Conservation (phyloP, 2,888 invertebrate genomes). For the Calliopum simillimum region DNA sequence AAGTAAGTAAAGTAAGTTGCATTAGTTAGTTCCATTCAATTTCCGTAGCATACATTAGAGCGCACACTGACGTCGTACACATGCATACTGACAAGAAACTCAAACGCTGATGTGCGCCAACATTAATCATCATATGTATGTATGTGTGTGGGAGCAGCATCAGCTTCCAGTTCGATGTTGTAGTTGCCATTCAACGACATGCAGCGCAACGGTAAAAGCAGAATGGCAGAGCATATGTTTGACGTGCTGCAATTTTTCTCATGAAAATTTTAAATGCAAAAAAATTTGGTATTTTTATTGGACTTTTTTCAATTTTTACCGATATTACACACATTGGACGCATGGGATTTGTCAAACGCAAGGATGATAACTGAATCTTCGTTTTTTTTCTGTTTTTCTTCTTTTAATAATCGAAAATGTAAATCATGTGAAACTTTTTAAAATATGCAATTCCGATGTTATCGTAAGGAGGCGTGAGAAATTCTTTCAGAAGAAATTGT, state of each 20-base stretch:
- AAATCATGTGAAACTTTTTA: conserved; percentile 13
- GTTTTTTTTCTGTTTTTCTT: too few relatives aligned
- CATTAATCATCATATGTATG: not conserved
- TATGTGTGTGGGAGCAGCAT: conserved; percentile 3
- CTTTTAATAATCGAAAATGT: conserved; percentile 12
- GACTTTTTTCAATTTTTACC: not conserved
- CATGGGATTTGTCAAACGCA: conserved; percentile 1
- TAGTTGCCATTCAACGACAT: not conserved
- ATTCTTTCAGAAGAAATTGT: too few relatives aligned
- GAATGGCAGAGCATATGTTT: too few relatives aligned
- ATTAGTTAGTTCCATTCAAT: conserved; percentile 33
- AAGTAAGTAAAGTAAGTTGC: conserved; percentile 14
- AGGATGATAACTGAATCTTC: not conserved
- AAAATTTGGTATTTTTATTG: not conserved
- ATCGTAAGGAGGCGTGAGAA: too few relatives aligned
- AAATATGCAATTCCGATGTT: too few relatives aligned
- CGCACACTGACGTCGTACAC: not conserved
- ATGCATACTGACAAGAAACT: not conserved
- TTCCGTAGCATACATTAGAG: conserved; percentile 32
- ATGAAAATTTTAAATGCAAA: conserved; percentile 16
- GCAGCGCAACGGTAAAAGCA: not conserved
- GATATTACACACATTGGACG: not conserved
- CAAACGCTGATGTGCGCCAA: too few relatives aligned
- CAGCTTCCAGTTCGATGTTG: not conserved
- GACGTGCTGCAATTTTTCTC: conserved; percentile 12